Percentiles rank a stretch among this genome's conserved stretches.
phyloP scores from a whole-genome alignment of 2,888 invertebrate species.

The Lobophora halterata region DNA sequence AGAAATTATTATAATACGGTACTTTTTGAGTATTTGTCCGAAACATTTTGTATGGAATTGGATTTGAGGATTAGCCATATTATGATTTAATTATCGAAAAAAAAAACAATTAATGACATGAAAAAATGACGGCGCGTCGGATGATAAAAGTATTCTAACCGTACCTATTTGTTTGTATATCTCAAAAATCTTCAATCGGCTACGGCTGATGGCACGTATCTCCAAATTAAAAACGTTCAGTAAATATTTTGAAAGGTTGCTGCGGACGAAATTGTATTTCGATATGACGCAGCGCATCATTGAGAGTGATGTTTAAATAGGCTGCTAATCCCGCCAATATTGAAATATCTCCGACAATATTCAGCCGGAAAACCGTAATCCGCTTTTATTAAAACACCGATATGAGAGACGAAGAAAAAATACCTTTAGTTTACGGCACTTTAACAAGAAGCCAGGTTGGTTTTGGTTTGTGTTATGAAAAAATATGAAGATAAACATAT shows the following conservation, averaged over 20 bases:
- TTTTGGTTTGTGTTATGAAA: constrained; percentile 23
- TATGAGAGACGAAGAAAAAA: constrained; percentile 59
- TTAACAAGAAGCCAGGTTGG: constrained; percentile 19
- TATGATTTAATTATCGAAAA: too few species aligned
- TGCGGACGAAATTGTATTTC: constrained; percentile 73
- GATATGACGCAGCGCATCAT: constrained; percentile 66
- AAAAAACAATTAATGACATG: constrained; percentile 23
- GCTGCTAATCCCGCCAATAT: constrained; percentile 78
- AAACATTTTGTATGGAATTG: too few species aligned
- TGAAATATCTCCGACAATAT: constrained; percentile 80
- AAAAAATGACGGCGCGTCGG: constrained; percentile 20
- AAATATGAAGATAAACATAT: constrained; percentile 7
- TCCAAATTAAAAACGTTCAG: constrained; percentile 69
- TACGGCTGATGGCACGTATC: constrained; percentile 36
- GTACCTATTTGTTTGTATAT: constrained; percentile 27
- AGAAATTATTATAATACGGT: too few species aligned
- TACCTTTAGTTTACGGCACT: constrained; percentile 32
- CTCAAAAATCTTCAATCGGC: constrained; percentile 28
- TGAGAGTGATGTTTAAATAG: constrained; percentile 76
- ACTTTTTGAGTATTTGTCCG: too few species aligned
- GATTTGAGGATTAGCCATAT: too few species aligned
- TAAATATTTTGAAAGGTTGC: constrained; percentile 69
- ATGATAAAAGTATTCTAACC: constrained; percentile 17
- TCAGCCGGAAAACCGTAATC: constrained; percentile 68
- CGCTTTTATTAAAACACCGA: constrained; percentile 77